Evolutionary conservation across 2,113 vertebrate species (phyloP), one percentile per base, ranked within the genome.

Genomic region (Actinemys pallida): DNA sequence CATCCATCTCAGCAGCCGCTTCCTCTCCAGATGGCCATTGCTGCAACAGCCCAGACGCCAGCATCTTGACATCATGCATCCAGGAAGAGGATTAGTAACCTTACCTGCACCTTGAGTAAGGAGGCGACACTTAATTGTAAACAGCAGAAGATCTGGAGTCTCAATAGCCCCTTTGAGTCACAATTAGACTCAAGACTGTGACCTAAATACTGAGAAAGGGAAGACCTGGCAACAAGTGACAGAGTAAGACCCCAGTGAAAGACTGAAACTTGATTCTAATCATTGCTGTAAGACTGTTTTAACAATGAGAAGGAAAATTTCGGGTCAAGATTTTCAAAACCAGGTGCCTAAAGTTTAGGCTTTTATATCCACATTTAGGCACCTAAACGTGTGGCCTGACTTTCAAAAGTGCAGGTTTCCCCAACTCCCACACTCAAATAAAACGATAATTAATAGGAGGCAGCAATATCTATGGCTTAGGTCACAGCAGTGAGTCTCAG

Each of bases 31-130:
- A 72, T 4, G 72, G 42, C 53, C 1, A 13, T 35, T 17, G 39
- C 83, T 81, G 53, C 84, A 94, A 76, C 72, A 92, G 25, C 75
- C 54, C 83, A 59, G 57, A 91, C 88, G 93, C 35, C 81, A 92
- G 57, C 45, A 17, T 2, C n/a, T 19, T 65, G 59, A 5, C 47
- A 50, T 39, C 45, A 16, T 0, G 1, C 20, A 10, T 50, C 14
- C 35, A 91, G 25, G 49, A 84, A 75, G 91, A 84, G 35, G 53
- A 91, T 8, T 47, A 81, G 31, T 9, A 31, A 86, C 62, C 65
- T 52, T 53, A 14, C 35, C 27, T 1, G 3, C 45, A 20, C 14
- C 79, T 62, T 69, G 39, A 78, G 19, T 45, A 86, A 69, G 49
- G 45, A 75, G 20, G n/a, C 27, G 88, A 72, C 17, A 69, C 65